Conservation (phyloP, 1,140 invertebrate species). For the Calephelis virginiensis region DNA sequence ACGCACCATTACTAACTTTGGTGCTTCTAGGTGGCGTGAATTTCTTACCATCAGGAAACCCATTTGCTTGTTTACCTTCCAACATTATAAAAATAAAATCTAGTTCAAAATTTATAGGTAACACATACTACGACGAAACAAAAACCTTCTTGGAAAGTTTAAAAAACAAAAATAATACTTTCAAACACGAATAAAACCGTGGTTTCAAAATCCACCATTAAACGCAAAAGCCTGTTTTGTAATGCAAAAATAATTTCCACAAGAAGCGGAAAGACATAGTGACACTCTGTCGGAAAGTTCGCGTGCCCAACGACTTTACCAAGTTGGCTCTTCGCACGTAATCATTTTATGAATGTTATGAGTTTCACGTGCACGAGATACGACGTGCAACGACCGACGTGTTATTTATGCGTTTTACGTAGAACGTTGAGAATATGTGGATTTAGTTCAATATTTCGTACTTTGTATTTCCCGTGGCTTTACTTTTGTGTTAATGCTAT, state of each 20-base stretch:
- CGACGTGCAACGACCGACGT: slow-evolving; percentile 43
- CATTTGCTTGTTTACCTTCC: no score
- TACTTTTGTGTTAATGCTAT: no score
- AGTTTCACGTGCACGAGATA: slow-evolving; percentile 56
- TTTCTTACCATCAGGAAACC: no score
- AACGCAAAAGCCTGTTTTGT: neutral
- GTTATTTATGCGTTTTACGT: slow-evolving; percentile 44
- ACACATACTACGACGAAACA: no score
- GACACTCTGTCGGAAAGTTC: slow-evolving; percentile 12
- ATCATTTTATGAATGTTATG: slow-evolving; percentile 66
- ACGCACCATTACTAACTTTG: no score
- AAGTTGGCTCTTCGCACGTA: slow-evolving; percentile 54
- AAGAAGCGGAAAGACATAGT: slow-evolving; percentile 8
- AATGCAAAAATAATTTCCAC: slow-evolving; percentile 12
- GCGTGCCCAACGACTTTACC: slow-evolving; percentile 17
- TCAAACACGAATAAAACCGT: neutral
- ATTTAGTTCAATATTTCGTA: slow-evolving; percentile 8
- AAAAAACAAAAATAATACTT: neutral
- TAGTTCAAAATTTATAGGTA: no score
- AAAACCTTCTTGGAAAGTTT: neutral
- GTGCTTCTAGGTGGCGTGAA: no score
- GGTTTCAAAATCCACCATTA: neutral
- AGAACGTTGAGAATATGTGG: slow-evolving; percentile 22
- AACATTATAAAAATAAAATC: no score
- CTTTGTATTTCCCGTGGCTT: no score